Conservation (phyloP, 2,888 invertebrate species). For the Stegophylla sp. region DNA sequence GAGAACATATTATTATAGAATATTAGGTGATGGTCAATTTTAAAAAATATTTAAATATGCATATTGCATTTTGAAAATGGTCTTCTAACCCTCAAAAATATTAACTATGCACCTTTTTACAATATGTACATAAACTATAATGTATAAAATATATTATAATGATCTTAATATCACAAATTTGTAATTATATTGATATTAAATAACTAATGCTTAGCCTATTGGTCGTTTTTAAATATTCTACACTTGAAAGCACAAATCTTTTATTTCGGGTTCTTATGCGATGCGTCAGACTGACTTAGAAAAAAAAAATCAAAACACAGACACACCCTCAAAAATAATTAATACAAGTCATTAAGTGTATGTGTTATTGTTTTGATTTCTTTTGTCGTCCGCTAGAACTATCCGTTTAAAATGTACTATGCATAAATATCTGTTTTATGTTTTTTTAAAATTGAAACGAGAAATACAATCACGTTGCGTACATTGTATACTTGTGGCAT, state of each 20-base stretch:
- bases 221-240: neutral
- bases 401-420: neutral
- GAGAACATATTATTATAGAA: no score
- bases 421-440: neutral
- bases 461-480: neutral
- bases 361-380: neutral
- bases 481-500: neutral
- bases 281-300: no score
- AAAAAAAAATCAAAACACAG: no score
- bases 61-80: neutral
- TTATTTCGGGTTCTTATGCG: no score
- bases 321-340: no score
- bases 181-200: no score
- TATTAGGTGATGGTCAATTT: no score
- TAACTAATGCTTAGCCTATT: neutral
- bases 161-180: neutral
- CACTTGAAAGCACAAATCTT: no score
- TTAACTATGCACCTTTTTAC: neutral
- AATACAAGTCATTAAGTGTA: no score
- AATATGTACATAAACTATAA: neutral
- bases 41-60: neutral
- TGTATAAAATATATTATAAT: neutral
- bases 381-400: neutral
- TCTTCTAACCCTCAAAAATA: neutral
- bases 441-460: neutral